Percentiles rank a stretch among this genome's conserved stretches.
Evolutionary conservation across 2,888 invertebrate species (phyloP).

Genomic region (Keiferia lycopersicella): DNA sequence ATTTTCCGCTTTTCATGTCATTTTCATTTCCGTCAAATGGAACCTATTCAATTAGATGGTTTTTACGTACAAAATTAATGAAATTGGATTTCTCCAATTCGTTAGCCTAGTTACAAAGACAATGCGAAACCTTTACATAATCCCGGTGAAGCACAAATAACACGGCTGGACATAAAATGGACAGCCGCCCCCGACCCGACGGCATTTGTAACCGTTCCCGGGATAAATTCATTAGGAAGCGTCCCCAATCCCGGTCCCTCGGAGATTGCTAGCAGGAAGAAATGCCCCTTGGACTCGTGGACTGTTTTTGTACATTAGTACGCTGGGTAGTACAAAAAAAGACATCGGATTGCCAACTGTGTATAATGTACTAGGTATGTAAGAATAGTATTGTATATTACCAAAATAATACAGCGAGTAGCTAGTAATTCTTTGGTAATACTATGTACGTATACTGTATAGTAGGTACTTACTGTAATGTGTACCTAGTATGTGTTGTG

Average conservation of each 20-base stretch:
- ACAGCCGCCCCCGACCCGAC: conserved; percentile 13
- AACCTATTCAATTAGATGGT: background rate
- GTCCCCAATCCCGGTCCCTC: conserved; percentile 35
- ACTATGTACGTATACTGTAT: too few relatives aligned
- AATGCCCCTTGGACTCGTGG: conserved; percentile 43
- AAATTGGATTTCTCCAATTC: background rate
- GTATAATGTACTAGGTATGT: too few relatives aligned
- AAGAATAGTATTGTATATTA: too few relatives aligned
- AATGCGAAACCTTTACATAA: conserved; percentile 2
- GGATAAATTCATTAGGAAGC: conserved; percentile 52
- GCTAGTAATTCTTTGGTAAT: too few relatives aligned
- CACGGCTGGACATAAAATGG: conserved; percentile 16
- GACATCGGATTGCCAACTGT: too few relatives aligned
- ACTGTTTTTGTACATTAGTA: conserved; percentile 22
- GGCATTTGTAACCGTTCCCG: conserved; percentile 22
- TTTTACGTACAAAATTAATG: background rate
- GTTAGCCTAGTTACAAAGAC: too few relatives aligned
- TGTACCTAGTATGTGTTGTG: too few relatives aligned
- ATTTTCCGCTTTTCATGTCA: too few relatives aligned
- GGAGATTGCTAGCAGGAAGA: conserved; percentile 56
- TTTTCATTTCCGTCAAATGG: too few relatives aligned
- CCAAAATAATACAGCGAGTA: too few relatives aligned
- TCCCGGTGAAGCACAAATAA: conserved; percentile 5
- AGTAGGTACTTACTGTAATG: too few relatives aligned
- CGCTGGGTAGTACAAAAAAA: background rate